Evolutionary conservation across 2,113 vertebrate genomes (phyloP).

Genomic region (Elephas maximus): DNA sequence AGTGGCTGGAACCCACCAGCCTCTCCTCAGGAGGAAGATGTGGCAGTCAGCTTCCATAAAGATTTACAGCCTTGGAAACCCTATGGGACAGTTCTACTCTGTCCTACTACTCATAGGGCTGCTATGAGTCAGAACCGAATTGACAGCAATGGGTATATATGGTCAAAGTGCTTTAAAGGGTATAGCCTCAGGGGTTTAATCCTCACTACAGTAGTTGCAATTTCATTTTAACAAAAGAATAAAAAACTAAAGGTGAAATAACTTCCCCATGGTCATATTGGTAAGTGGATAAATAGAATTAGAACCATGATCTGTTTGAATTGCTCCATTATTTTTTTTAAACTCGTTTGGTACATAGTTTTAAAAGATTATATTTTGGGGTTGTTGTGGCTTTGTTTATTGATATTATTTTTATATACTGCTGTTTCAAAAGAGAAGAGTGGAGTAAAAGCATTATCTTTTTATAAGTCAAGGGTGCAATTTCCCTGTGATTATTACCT

Average conservation of each 20-base stretch:
- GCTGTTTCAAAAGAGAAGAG: background rate
- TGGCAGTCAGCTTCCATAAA: too few relatives aligned
- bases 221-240: background rate
- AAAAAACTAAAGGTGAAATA: background rate
- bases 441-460: background rate
- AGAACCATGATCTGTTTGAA: background rate
- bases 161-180: background rate
- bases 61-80: too few relatives aligned
- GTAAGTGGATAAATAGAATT: background rate
- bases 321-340: background rate
- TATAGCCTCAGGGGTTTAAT: background rate
- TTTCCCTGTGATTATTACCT: background rate
- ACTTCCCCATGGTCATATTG: background rate
- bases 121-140: too few relatives aligned
- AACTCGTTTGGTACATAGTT: background rate
- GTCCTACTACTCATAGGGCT: too few relatives aligned
- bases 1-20: too few relatives aligned
- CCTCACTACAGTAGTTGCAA: background rate
- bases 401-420: conserved; percentile 8
- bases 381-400: background rate
- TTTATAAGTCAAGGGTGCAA: background rate
- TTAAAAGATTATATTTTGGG: background rate
- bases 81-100: too few relatives aligned
- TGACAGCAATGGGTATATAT: too few relatives aligned
- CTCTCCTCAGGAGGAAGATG: too few relatives aligned